phyloP scores from a whole-genome alignment of 2,113 vertebrate genomes.

The Paracyprichromis sp. region DNA sequence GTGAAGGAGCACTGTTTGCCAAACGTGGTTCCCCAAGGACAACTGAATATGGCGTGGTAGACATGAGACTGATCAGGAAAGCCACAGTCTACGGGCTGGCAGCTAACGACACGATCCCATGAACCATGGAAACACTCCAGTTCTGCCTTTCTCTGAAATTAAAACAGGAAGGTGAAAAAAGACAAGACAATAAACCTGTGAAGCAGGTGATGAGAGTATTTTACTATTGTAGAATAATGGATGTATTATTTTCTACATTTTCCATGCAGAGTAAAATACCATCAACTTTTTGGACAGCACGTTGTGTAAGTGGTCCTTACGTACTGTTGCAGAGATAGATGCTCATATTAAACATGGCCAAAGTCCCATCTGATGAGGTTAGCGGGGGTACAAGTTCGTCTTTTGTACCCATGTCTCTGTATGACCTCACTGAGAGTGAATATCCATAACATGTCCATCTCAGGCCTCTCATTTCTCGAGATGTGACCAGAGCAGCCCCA shows the following conservation, averaged over 20 bases:
- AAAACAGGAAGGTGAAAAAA: background rate
- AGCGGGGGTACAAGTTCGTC: background rate
- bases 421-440: background rate
- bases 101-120: conserved; percentile 83
- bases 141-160: conserved; percentile 64
- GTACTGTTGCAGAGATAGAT: background rate
- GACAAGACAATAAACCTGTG: background rate
- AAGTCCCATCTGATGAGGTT: background rate
- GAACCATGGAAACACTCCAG: conserved; percentile 77
- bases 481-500: background rate
- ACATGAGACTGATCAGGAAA: conserved; percentile 79
- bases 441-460: background rate
- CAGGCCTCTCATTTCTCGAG: background rate
- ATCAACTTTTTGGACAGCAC: background rate
- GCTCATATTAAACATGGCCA: background rate
- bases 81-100: conserved; percentile 79
- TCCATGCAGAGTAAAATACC: background rate
- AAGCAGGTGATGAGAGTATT: background rate
- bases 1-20: conserved; percentile 83
- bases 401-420: background rate
- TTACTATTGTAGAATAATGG: background rate
- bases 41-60: conserved; percentile 84
- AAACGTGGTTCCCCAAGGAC: conserved; percentile 79
- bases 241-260: background rate
- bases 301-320: background rate